Conservation (phyloP, 2,888 invertebrate species). For the Lasioglossum marginatum region DNA sequence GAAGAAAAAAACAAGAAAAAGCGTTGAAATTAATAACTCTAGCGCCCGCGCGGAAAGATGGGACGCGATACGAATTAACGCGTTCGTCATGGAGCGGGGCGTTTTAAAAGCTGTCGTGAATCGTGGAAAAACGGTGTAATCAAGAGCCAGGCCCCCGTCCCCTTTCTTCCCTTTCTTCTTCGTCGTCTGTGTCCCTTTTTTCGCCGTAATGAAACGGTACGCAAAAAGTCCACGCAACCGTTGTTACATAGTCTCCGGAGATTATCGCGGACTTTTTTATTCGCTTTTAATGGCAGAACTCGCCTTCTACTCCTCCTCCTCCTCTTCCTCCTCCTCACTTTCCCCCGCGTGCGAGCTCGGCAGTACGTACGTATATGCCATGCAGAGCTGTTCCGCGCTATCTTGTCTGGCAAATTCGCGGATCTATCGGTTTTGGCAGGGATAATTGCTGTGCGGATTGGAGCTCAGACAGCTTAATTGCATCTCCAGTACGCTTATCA, state of each 20-base stretch:
- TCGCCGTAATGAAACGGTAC: not conserved
- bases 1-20: not conserved
- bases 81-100: conserved; percentile 9
- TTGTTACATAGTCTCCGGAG: conserved; percentile 9
- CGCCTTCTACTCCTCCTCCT: not conserved
- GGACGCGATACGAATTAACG: conserved; percentile 43
- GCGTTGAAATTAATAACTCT: conserved; percentile 50
- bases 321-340: not conserved
- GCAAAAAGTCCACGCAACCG: not conserved
- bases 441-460: not conserved
- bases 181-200: not conserved
- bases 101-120: conserved; percentile 31
- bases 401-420: not conserved
- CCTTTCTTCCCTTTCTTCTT: conserved; percentile 2
- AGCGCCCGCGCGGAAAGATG: conserved; percentile 37
- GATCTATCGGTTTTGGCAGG: conserved; percentile 5
- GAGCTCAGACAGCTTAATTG: not conserved
- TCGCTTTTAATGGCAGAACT: conserved; percentile 2
- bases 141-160: not conserved
- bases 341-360: not conserved
- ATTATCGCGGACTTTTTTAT: conserved; percentile 17
- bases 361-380: not conserved
- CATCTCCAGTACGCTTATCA: not conserved
- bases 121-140: conserved; percentile 28
- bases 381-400: not conserved